These are phyloP conservation scores for Yponomeuta cagnagella DNA, from an alignment of 2,888 invertebrate species.

Conservation along the genomic window DNA sequence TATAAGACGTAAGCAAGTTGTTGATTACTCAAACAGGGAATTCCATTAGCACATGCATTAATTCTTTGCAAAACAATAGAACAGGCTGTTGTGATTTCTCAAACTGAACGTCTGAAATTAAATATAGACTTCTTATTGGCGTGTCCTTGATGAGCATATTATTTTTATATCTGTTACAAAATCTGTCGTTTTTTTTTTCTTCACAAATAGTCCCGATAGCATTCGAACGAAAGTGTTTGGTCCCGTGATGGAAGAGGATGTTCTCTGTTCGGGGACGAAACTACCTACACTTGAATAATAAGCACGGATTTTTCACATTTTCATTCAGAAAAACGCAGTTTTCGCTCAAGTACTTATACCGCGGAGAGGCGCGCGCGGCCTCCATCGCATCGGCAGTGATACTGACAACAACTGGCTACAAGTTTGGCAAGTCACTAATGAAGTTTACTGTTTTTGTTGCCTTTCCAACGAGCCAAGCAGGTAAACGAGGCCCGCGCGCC, in stretches of 20 bases:
- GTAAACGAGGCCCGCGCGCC: background rate
- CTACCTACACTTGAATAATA: background rate
- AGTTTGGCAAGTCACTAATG: background rate
- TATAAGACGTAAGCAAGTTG: background rate
- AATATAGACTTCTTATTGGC: constrained; percentile 1
- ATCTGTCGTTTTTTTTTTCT: background rate
- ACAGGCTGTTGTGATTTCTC: background rate
- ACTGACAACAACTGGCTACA: background rate
- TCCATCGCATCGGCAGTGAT: background rate
- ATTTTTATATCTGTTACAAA: constrained; percentile 1
- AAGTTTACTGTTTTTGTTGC: background rate
- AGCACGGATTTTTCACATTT: background rate
- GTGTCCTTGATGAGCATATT: background rate
- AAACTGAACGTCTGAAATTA: background rate
- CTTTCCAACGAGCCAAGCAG: background rate
- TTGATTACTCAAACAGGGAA: constrained; percentile 40
- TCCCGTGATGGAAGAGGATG: background rate
- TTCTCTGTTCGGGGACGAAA: background rate
- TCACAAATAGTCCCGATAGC: background rate
- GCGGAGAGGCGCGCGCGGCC: background rate
- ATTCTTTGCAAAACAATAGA: background rate
- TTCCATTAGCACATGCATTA: constrained; percentile 25
- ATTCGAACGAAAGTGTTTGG: background rate
- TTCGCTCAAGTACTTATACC: background rate
- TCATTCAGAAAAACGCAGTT: background rate